Evolutionary conservation across 2,888 invertebrate species (phyloP).

Genomic region (Drosophila buzzatii): DNA sequence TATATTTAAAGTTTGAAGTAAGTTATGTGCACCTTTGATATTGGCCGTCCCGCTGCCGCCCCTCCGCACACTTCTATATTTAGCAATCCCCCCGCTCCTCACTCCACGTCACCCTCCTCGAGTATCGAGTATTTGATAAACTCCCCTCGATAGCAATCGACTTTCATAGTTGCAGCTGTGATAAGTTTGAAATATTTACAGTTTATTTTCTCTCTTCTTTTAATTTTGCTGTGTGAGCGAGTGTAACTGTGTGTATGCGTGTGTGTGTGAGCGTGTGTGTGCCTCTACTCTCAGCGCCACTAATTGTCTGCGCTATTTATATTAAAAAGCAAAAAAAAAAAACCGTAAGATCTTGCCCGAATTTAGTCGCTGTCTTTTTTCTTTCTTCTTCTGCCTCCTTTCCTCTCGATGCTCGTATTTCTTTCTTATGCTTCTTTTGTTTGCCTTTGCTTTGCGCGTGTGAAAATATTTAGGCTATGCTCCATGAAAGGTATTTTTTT

Average conservation of each 20-base stretch:
- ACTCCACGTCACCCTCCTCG: neutral
- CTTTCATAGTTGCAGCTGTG: slow-evolving; percentile 49
- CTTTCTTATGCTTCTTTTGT: slow-evolving; percentile 28
- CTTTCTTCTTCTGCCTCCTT: neutral
- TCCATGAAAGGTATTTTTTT: slow-evolving; percentile 38
- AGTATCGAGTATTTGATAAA: slow-evolving; percentile 41
- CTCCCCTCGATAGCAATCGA: slow-evolving; percentile 41
- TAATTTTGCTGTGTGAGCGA: neutral
- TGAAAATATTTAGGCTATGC: slow-evolving; percentile 74
- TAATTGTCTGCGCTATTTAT: slow-evolving; percentile 78
- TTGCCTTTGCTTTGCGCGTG: slow-evolving; percentile 59
- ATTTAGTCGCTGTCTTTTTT: slow-evolving; percentile 46
- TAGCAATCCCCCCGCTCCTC: slow-evolving; percentile 24
- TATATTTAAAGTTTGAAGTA: slow-evolving; percentile 40
- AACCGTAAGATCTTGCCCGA: slow-evolving; percentile 59
- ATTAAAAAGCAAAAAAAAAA: slow-evolving; percentile 5
- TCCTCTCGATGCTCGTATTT: slow-evolving; percentile 26
- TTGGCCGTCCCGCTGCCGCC: slow-evolving; percentile 8
- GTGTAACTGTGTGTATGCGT: neutral
- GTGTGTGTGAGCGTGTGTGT: slow-evolving; percentile 20
- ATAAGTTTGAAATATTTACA: slow-evolving; percentile 69
- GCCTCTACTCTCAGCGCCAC: slow-evolving; percentile 54
- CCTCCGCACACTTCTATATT: slow-evolving; percentile 39
- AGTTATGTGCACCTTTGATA: slow-evolving; percentile 54
- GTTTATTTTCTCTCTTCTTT: slow-evolving; percentile 41